These are phyloP conservation scores for Oriolus oriolus DNA, from an alignment of 2,113 vertebrate genomes.

Conservation along the genomic window DNA sequence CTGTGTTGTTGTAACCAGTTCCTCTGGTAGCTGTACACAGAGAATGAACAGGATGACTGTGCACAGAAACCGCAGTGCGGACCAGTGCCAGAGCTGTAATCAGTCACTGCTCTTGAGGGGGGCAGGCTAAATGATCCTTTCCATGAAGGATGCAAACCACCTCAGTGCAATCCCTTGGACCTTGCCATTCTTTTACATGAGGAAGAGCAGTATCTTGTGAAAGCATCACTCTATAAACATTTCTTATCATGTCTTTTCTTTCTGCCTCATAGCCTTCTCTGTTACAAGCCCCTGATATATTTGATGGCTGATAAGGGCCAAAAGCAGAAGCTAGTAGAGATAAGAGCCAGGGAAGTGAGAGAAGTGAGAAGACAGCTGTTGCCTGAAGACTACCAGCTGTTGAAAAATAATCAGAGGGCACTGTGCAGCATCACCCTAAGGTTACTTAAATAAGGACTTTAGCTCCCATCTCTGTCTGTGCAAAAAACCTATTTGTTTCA, in stretches of 20 bases:
- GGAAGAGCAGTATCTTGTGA: background rate
- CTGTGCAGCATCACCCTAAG: background rate
- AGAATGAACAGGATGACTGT: background rate
- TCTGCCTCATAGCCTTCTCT: background rate
- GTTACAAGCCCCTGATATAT: background rate
- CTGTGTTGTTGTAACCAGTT: background rate
- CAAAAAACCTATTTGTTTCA: background rate
- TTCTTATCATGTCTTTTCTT: background rate
- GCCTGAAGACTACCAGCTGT: slow-evolving; percentile 38
- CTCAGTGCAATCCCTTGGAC: background rate
- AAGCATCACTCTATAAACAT: background rate
- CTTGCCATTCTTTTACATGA: background rate
- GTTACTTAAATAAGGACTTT: background rate
- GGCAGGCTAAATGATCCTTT: background rate
- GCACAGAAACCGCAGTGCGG: background rate
- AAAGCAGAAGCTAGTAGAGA: slow-evolving; percentile 57
- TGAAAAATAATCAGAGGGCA: background rate
- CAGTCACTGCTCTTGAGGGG: background rate
- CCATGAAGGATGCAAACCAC: background rate
- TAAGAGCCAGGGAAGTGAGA: slow-evolving; percentile 18
- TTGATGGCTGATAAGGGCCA: slow-evolving; percentile 14
- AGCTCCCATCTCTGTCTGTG: background rate
- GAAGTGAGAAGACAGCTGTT: slow-evolving; percentile 25
- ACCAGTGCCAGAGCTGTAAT: background rate
- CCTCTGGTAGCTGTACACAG: background rate